phyloP scores from a whole-genome alignment of 1,140 invertebrate genomes.

The Ostrea edulis region DNA sequence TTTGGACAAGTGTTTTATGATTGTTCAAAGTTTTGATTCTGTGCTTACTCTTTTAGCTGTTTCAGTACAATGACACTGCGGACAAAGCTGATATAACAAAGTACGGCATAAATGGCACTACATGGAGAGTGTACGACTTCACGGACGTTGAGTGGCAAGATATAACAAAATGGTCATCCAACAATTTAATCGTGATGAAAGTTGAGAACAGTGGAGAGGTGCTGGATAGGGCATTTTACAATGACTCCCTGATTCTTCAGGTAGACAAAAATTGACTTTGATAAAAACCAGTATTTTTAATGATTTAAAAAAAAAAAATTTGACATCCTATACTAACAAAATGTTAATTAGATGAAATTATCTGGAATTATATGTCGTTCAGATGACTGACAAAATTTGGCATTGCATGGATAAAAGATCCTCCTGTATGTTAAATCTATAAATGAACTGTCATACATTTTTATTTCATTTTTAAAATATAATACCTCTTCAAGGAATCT shows the following conservation, averaged over 20 bases:
- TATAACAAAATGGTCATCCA: slow-evolving; percentile 37
- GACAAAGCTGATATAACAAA: slow-evolving; percentile 64
- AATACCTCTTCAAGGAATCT: no score
- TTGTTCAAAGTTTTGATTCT: no score
- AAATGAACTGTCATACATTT: no score
- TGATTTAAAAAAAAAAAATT: not conserved
- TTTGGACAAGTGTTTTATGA: no score
- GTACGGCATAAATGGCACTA: slow-evolving; percentile 45
- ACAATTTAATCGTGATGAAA: slow-evolving; percentile 55
- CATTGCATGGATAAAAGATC: no score
- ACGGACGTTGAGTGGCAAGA: slow-evolving; percentile 62
- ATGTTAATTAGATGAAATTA: no score
- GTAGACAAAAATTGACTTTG: slow-evolving; percentile 9
- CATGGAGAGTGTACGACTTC: slow-evolving; percentile 65
- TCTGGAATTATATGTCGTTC: no score
- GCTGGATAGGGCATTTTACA: slow-evolving; percentile 49
- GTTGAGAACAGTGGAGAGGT: slow-evolving; percentile 44
- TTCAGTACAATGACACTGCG: slow-evolving; percentile 72
- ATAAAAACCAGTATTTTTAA: not conserved
- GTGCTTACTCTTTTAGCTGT: slow-evolving; percentile 62
- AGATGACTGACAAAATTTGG: no score
- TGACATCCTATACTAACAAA: no score
- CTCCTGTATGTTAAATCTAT: no score
- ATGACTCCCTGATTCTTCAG: slow-evolving; percentile 60
- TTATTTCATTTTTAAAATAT: no score